A percentile compares a stretch with the other conserved stretches of the same genome.
Conservation (phyloP, 2,888 invertebrate genomes). For the Trichopoda pennipes region DNA sequence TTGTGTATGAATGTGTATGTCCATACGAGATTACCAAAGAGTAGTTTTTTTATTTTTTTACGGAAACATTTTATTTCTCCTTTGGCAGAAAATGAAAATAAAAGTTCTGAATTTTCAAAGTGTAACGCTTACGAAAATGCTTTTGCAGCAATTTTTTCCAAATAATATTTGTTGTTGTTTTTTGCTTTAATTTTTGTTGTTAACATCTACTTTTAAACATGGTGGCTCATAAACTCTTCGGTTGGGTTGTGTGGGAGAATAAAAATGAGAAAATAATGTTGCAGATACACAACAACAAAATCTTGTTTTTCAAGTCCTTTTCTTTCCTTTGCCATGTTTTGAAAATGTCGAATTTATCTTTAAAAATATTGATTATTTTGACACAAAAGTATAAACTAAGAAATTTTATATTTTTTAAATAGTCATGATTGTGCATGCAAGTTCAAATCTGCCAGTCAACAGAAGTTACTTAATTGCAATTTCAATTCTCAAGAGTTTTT, state of each 20-base stretch:
- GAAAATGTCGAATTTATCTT: constrained; percentile 55
- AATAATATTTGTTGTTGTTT: background rate
- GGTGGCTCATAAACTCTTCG: constrained; percentile 36
- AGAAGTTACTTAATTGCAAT: constrained; percentile 13
- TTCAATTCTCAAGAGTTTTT: constrained; percentile 13
- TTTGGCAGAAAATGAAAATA: background rate
- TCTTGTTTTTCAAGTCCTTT: constrained; percentile 19
- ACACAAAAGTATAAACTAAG: constrained; percentile 19
- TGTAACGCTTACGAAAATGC: no score
- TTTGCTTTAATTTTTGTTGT: background rate
- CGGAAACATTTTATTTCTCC: background rate
- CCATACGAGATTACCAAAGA: constrained; percentile 8
- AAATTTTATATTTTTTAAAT: background rate
- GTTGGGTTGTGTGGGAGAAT: constrained; percentile 52
- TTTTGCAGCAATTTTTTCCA: background rate
- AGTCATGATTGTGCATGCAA: no score
- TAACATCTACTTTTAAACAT: background rate
- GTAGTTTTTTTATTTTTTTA: constrained; percentile 18
- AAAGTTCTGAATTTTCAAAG: no score
- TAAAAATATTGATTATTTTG: constrained; percentile 61
- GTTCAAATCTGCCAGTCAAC: constrained; percentile 21
- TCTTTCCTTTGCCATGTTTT: constrained; percentile 21
- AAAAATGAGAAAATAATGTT: constrained; percentile 28
- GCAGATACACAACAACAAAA: constrained; percentile 54
- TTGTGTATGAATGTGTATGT: background rate